Base-by-base conservation (phyloP, 35 echinoderm and acorn worm genomes). In the Stichopus chloronotus region DNA sequence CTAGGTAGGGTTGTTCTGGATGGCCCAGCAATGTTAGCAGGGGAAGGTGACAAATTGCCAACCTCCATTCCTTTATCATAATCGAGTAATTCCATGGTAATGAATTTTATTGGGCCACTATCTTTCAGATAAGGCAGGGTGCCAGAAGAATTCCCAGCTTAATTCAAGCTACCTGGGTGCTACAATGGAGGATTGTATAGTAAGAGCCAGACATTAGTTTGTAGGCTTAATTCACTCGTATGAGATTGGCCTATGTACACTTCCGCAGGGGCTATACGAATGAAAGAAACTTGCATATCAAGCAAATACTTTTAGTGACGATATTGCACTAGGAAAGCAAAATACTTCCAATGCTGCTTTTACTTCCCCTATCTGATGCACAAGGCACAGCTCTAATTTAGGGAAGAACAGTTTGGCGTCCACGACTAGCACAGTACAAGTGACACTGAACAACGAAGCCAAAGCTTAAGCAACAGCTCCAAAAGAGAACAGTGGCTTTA, bases 11-110 rank as follows among this genome's bases (percentile, higher is more conserved):
- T 78, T 78, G 52, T 25, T 78, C 76, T 43, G 52, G 76, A 78
- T 78, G 76, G 76, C 76, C 76, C 76, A 78, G 76, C 76, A 21
- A 78, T 23, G 52, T 78, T 23, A 78, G 76, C 19, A 78, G 16
- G 76, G n/a, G 21, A 78, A 78, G 76, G 76, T 78, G 76, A 78
- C 76, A 78, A 78, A 25, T 78, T 78, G n/a, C 52, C 21, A 24
- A 23, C 76, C 76, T 78, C 76, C 76, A 19, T 8, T 7, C 76
- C 76, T 78, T 78, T 19, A 5, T 78, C 76, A 4, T 78, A 78
- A 78, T 78, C 3, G 76, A 78, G 76, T 25, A 21, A 78, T 21
- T 78, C 76, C 76, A 22, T 78, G 52, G 4, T 78, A 11, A 78
- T 78, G 30, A 43, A 43, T 21, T 25, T 25, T 24, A 25, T 78